A percentile compares a stretch with the other conserved stretches of the same genome.
phyloP scores from a whole-genome alignment of 2,888 invertebrate species.

The Mongoloraphidia duomilia region DNA sequence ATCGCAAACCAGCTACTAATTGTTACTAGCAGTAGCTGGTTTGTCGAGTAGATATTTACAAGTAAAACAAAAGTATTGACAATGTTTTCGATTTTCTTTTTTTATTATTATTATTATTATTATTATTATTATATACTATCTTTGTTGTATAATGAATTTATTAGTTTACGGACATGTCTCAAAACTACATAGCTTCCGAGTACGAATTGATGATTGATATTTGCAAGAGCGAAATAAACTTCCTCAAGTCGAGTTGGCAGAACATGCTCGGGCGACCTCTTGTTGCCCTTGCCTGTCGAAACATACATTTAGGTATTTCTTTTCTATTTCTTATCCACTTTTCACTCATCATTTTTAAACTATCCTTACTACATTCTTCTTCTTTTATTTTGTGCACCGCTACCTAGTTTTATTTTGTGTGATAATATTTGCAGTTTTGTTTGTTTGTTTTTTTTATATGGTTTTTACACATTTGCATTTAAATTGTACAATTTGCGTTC shows the following conservation, averaged over 20 bases:
- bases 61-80: no score
- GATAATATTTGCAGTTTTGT: conserved; percentile 12
- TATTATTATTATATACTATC: conserved; percentile 5
- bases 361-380: no score
- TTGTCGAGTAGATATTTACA: no score
- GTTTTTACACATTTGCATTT: no score
- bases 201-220: conserved; percentile 95
- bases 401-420: no score
- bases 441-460: conserved; percentile 16
- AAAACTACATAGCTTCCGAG: conserved; percentile 98
- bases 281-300: conserved; percentile 79
- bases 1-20: no score
- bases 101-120: conserved; percentile 2
- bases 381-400: no score
- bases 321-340: conserved; percentile 6
- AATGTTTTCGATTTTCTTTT: neutral
- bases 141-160: conserved; percentile 14
- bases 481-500: conserved; percentile 4
- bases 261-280: conserved; percentile 93
- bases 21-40: no score
- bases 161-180: conserved; percentile 93
- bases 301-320: conserved; percentile 70
- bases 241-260: conserved; percentile 97
- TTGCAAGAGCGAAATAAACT: conserved; percentile 93
- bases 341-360: no score